These are phyloP conservation scores for Ranitomeya imitator DNA, from an alignment of 2,113 vertebrate genomes.

Conservation along the genomic window DNA sequence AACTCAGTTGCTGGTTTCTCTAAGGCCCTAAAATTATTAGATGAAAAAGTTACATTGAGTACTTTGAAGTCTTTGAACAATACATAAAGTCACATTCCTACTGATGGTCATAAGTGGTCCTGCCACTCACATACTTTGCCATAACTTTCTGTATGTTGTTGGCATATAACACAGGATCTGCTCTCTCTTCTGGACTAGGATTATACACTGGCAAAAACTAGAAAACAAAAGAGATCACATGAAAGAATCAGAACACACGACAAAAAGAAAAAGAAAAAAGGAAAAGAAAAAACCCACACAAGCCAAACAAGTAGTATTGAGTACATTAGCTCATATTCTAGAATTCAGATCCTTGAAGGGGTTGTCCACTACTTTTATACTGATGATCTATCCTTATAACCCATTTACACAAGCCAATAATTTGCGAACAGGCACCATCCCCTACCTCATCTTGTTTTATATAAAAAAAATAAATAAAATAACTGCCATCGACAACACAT, in stretches of 20 bases:
- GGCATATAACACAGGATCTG: conserved; percentile 80
- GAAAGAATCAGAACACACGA: background rate
- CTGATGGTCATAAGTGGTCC: background rate
- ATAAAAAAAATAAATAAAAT: too few species aligned
- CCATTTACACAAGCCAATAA: too few species aligned
- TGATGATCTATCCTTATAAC: too few species aligned
- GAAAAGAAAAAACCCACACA: background rate
- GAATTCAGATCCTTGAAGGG: background rate
- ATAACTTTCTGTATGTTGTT: conserved; percentile 87
- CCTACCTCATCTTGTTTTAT: too few species aligned
- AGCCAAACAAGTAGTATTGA: background rate
- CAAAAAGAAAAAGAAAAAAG: background rate
- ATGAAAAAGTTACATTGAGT: background rate
- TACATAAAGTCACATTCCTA: background rate
- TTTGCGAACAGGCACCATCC: too few species aligned
- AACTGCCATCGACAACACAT: too few species aligned
- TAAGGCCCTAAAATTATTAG: conserved; percentile 69
- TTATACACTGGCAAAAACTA: conserved; percentile 88
- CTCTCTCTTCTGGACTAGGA: conserved; percentile 78
- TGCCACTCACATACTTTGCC: conserved; percentile 76
- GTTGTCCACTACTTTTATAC: too few species aligned
- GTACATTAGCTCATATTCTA: background rate
- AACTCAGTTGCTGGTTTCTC: conserved; percentile 81
- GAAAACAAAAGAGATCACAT: conserved; percentile 48
- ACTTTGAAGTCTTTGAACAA: background rate